These are phyloP conservation scores for Anthrax anthrax DNA, from an alignment of 2,888 invertebrate species.

Conservation along the genomic window DNA sequence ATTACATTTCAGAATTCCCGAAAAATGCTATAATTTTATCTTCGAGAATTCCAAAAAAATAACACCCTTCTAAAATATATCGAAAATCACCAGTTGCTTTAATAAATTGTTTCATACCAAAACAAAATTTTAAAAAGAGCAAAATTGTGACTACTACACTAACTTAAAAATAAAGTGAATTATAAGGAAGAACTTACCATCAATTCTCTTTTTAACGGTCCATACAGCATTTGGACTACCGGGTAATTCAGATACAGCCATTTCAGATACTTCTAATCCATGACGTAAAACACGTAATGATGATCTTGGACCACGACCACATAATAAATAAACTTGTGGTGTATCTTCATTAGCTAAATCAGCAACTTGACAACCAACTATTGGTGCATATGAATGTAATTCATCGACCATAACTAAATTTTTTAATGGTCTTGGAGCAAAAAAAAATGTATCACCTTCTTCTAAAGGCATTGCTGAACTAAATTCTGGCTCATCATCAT, in stretches of 20 bases:
- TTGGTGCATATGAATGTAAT: conserved; percentile 88
- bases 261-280: conserved; percentile 96
- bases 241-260: conserved; percentile 99
- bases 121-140: neutral
- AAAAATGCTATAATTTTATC: too few species aligned
- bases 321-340: conserved; percentile 91
- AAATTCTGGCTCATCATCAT: conserved; percentile 97
- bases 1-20: too few species aligned
- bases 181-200: conserved; percentile 92
- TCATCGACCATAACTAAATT: conserved; percentile 96
- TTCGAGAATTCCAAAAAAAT: too few species aligned
- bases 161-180: too few species aligned
- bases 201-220: conserved; percentile 92
- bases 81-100: conserved; percentile 21
- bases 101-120: conserved; percentile 4
- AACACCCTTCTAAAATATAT: too few species aligned
- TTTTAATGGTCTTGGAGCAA: conserved; percentile 82
- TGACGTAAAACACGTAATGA: conserved; percentile 86
- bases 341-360: conserved; percentile 97
- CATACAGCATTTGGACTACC: conserved; percentile 99
- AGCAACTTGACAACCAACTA: conserved; percentile 72
- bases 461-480: conserved; percentile 96
- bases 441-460: conserved; percentile 98
- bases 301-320: conserved; percentile 91
- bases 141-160: too few species aligned